A percentile compares a stretch with the other conserved stretches of the same genome.
Evolutionary conservation across 2,888 invertebrate genomes (phyloP).

Genomic region (Aethes cnicana): DNA sequence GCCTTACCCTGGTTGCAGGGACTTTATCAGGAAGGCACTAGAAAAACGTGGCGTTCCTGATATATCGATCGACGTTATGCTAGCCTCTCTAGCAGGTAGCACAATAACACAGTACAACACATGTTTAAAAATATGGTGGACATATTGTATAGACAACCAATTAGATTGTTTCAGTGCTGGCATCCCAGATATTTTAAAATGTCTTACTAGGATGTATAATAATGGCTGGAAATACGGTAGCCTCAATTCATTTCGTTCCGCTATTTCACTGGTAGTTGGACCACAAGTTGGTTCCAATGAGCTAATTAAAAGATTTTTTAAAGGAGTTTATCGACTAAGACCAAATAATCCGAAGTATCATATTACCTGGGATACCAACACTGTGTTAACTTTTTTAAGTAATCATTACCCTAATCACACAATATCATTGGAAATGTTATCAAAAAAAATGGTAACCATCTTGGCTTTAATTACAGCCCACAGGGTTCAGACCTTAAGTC

Average conservation of each 20-base stretch:
- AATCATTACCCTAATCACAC: not conserved
- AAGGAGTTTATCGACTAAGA: constrained; percentile 2
- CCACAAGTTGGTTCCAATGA: not conserved
- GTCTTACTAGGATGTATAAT: not conserved
- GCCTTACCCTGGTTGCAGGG: constrained; percentile 5
- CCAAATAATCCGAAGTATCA: constrained; percentile 3
- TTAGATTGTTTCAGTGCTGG: not conserved
- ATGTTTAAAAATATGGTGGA: not conserved
- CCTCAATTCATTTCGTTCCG: not conserved
- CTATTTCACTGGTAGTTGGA: not conserved
- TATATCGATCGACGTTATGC: not conserved
- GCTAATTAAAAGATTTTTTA: constrained; percentile 2
- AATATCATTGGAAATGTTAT: not conserved
- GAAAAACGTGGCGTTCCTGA: not conserved
- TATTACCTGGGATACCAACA: constrained; percentile 1
- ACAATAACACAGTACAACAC: not conserved
- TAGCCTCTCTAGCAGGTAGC: not conserved
- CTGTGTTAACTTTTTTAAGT: constrained; percentile 2
- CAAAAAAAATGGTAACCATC: not conserved
- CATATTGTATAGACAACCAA: not conserved
- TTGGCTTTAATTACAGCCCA: not conserved
- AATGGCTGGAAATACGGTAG: not conserved
- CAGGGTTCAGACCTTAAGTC: not conserved
- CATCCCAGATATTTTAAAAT: not conserved
- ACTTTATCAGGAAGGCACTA: not conserved